Conservation (phyloP, 2,888 invertebrate genomes). For the Elysia crispata region DNA sequence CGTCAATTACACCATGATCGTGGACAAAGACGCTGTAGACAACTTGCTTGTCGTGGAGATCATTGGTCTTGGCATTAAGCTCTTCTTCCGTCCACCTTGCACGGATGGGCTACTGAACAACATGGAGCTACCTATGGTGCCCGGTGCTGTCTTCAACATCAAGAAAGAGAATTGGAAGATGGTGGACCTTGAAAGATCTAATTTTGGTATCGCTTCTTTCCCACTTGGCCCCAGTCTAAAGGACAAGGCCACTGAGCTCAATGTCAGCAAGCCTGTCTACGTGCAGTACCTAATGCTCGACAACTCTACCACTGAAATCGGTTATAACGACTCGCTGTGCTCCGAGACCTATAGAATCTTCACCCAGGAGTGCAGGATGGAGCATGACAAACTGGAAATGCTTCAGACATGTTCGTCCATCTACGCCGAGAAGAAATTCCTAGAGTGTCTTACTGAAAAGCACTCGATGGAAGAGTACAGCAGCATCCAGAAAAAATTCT, state of each 20-base stretch:
- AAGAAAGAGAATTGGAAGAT: neutral
- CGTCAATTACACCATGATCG: neutral
- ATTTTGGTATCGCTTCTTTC: neutral
- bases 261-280: neutral
- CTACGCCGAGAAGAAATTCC: constrained; percentile 7
- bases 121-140: neutral
- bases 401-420: neutral
- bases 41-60: constrained; percentile 13
- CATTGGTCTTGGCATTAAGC: constrained; percentile 9
- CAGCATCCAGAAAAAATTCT: neutral
- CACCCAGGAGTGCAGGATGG: constrained; percentile 15
- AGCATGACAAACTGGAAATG: neutral
- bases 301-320: neutral
- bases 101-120: neutral
- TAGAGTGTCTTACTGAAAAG: neutral
- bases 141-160: constrained; percentile 17
- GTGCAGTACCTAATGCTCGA: neutral
- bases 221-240: constrained; percentile 7
- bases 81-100: constrained; percentile 19
- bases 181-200: no score
- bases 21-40: neutral
- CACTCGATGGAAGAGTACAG: neutral
- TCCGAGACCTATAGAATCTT: neutral
- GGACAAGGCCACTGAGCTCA: neutral
- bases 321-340: constrained; percentile 14